Evolutionary conservation across 2,888 invertebrate genomes (phyloP), one percentile per base, ranked within the genome.

Genomic region (Tenthredo notha): DNA sequence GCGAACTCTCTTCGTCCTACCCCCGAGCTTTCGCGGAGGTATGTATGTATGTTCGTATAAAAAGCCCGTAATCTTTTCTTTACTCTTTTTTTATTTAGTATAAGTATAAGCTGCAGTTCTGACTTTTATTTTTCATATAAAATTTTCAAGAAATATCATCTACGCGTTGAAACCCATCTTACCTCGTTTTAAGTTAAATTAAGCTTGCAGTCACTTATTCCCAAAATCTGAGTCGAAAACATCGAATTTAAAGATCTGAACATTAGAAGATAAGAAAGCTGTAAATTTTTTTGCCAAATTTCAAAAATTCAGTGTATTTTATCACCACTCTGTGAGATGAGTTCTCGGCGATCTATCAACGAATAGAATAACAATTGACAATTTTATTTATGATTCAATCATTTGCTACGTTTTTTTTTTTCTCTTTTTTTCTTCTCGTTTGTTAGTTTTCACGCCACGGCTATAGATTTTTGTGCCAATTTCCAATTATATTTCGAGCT

Each of bases 361-460:
- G 25, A 21, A 21, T 25, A 12, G 61, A 70, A 70, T n/a, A 70
- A 70, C 70, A n/a, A 70, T 61, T 61, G 61, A 61, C 61, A 61
- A 61, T 61, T 61, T 61, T 61, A 61, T 61, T 61, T 25, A 61
- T 25, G 61, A 61, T 61, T 61, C 61, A 61, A 61, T 61, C 61
- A 61, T 61, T 25, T 61, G 61, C 21, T 21, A 0, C 29, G 2
- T 5, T 15, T 9, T 15, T 21, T 47, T 40, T 33, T 65, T 50
- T 80, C 84, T 65, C 78, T 87, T 84, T 83, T 40, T 5, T 25
- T 40, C 25, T 83, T 21, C 9, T 40, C 0, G 47, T 33, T 43
- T 2, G 47, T 33, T 58, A 61, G 50, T 67, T 47, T 78, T 75
- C 67, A 21, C 58, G 84, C 85, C 84, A 6, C 78, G 84, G 84